Evolutionary conservation across 2,888 invertebrate species (phyloP).

Genomic region (Oscheius sp.): DNA sequence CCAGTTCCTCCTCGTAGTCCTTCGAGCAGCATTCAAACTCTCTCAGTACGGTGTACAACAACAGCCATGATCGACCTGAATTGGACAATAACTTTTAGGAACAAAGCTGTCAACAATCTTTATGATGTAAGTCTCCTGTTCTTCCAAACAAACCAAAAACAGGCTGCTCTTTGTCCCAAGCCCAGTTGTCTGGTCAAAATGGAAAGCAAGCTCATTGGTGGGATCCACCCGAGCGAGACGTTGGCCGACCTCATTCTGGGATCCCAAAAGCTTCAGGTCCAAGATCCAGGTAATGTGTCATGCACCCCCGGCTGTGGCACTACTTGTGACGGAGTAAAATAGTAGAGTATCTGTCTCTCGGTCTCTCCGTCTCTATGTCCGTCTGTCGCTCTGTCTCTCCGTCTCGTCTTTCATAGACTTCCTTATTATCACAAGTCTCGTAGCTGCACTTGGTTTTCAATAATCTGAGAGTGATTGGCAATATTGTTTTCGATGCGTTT

Average conservation of each 20-base stretch:
- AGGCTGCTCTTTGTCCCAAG: conserved; percentile 27
- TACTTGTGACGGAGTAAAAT: conserved; percentile 77
- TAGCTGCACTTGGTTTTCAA: too few species aligned
- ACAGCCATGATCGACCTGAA: conserved; percentile 91
- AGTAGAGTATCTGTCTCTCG: conserved; percentile 38
- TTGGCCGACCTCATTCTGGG: conserved; percentile 39
- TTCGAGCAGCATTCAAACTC: too few species aligned
- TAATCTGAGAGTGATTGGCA: too few species aligned
- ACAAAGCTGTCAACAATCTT: conserved; percentile 45
- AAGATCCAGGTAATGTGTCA: conserved; percentile 77
- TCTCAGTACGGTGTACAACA: conserved; percentile 82
- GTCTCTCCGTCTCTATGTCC: too few species aligned
- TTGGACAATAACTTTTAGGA: conserved; percentile 80
- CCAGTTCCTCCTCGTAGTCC: too few species aligned
- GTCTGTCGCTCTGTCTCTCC: too few species aligned
- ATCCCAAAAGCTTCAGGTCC: conserved; percentile 48
- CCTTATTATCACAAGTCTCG: too few species aligned
- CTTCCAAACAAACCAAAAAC: not conserved
- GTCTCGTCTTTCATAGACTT: too few species aligned
- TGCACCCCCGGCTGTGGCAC: conserved; percentile 99
- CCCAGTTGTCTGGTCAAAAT: conserved; percentile 39
- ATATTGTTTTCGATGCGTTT: too few species aligned
- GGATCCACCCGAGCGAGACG: conserved; percentile 31
- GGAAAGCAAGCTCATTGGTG: conserved; percentile 40
- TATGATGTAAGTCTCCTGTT: conserved; percentile 17